A percentile compares a stretch with the other conserved stretches of the same genome.
phyloP scores from a whole-genome alignment of 2,888 invertebrate genomes.

The Gryllus longicercus region DNA sequence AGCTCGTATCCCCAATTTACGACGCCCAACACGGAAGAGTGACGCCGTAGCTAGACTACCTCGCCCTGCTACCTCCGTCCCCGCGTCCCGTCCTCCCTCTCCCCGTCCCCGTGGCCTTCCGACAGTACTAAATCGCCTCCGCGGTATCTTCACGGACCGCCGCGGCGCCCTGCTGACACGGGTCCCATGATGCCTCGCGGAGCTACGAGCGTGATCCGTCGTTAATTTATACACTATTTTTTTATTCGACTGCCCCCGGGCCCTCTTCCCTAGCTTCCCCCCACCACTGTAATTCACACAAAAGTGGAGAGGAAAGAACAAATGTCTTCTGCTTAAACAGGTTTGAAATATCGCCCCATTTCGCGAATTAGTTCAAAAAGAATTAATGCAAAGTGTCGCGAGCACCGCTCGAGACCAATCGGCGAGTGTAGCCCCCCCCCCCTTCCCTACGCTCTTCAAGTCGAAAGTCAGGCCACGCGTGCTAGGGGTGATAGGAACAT shows the following conservation, averaged over 20 bases:
- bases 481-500: not conserved
- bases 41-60: too few species aligned
- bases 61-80: not conserved
- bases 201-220: not conserved
- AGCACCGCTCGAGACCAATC: not conserved
- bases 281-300: not conserved
- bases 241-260: not conserved
- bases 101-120: not conserved
- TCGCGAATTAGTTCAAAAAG: constrained; percentile 17
- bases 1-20: too few species aligned
- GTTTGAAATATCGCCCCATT: constrained; percentile 9
- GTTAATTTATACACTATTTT: not conserved
- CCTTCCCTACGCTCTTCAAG: too few species aligned
- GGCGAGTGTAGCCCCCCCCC: not conserved
- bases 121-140: not conserved
- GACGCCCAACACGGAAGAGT: too few species aligned
- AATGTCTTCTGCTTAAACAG: constrained; percentile 17
- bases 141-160: not conserved
- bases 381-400: constrained; percentile 1
- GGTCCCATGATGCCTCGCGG: not conserved
- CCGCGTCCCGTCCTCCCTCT: not conserved
- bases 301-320: not conserved
- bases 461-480: not conserved
- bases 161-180: not conserved
- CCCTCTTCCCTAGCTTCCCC: not conserved